Conservation (phyloP, 2,888 invertebrate species). For the Amphipyra berbera region DNA sequence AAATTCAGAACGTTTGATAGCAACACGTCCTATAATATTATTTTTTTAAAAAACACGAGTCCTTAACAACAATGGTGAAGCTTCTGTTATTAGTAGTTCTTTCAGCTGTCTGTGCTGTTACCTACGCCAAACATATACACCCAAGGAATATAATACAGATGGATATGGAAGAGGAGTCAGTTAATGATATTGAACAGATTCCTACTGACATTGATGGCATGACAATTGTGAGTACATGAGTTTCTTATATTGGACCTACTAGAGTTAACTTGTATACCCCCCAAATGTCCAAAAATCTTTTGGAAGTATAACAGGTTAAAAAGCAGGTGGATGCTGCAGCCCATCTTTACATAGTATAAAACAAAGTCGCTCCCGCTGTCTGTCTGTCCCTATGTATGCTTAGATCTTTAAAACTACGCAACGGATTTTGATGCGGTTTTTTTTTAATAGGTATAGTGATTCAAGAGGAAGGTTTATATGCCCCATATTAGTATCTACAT, state of each 20-base stretch:
- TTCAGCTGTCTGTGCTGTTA: slow-evolving; percentile 52
- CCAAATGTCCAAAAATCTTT: no score
- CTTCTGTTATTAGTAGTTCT: slow-evolving; percentile 52
- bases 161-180: slow-evolving; percentile 36
- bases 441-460: no score
- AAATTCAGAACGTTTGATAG: slow-evolving; percentile 47
- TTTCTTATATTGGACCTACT: background rate
- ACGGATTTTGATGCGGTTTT: no score
- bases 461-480: no score
- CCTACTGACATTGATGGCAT: slow-evolving; percentile 61
- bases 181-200: slow-evolving; percentile 36
- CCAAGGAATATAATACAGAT: slow-evolving; percentile 58
- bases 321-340: no score
- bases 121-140: slow-evolving; percentile 70
- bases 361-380: no score
- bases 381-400: no score
- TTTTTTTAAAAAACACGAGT: slow-evolving; percentile 4
- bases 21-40: slow-evolving; percentile 30
- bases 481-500: no score
- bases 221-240: slow-evolving; percentile 67
- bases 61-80: slow-evolving; percentile 56
- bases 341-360: no score
- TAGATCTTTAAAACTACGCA: no score
- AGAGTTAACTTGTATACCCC: no score
- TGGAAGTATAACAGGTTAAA: no score